Evolutionary conservation across 2,113 vertebrate species (phyloP).

Genomic region (Lycaon pictus): DNA sequence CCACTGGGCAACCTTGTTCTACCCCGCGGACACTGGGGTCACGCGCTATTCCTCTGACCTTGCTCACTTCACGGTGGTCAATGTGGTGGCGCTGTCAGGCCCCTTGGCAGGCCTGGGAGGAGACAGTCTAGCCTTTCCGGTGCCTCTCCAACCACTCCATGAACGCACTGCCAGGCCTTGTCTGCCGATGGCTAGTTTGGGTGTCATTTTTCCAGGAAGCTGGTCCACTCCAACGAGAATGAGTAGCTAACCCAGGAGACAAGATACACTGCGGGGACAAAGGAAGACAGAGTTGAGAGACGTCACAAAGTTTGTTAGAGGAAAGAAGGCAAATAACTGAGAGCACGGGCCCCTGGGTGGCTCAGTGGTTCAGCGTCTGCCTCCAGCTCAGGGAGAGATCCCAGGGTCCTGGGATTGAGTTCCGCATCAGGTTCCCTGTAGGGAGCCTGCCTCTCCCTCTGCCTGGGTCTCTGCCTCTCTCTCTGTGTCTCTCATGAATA

Average conservation of each 20-base stretch:
- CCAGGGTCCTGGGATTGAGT: no score
- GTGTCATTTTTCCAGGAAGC: slow-evolving; percentile 1
- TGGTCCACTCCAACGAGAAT: neutral
- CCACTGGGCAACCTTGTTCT: neutral
- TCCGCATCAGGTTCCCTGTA: no score
- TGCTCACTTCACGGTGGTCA: neutral
- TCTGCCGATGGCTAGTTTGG: neutral
- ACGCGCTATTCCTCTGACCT: neutral
- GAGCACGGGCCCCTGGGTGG: neutral
- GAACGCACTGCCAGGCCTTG: neutral
- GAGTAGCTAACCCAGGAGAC: neutral
- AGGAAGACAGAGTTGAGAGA: slow-evolving; percentile 1
- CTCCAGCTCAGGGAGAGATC: no score
- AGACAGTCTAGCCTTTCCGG: neutral
- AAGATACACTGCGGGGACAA: neutral
- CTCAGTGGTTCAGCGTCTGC: no score
- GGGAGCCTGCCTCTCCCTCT: no score
- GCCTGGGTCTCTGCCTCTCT: no score
- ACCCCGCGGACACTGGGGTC: neutral
- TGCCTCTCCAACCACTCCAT: neutral
- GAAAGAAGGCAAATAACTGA: neutral
- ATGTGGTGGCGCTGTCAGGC: neutral
- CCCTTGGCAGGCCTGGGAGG: neutral
- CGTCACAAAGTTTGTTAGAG: neutral
- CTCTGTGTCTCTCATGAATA: no score